phyloP scores from a whole-genome alignment of 37 sponge, comb jelly and placozoan species.

The Cliona cf. orientalis region DNA sequence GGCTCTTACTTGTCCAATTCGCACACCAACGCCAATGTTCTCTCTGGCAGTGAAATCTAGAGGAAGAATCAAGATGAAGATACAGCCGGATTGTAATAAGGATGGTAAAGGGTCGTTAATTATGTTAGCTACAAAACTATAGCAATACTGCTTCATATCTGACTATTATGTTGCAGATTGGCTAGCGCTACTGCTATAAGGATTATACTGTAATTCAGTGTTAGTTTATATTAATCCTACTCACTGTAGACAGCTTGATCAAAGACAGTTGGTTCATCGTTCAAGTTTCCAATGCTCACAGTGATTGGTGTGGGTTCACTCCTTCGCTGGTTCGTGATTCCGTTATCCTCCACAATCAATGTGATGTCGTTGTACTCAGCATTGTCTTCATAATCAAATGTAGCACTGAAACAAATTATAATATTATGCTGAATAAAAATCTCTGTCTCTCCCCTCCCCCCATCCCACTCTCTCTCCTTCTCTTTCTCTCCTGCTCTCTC shows the following conservation, averaged over 20 bases:
- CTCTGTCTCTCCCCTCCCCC: too few species aligned
- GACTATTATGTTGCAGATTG: background rate
- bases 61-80: background rate
- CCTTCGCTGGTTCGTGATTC: conserved; percentile 9
- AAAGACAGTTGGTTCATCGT: conserved; percentile 57
- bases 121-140: background rate
- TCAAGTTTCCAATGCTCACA: conserved; percentile 43
- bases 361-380: conserved; percentile 8
- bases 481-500: too few species aligned
- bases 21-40: background rate
- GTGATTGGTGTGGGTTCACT: conserved; percentile 17
- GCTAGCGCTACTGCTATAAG: background rate
- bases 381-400: conserved; percentile 34
- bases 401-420: conserved; percentile 7
- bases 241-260: conserved; percentile 47
- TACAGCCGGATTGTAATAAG: background rate
- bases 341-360: conserved; percentile 47
- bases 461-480: too few species aligned
- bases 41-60: conserved; percentile 15
- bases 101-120: background rate
- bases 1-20: conserved; percentile 31
- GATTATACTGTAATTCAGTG: background rate
- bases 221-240: background rate
- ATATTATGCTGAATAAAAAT: too few species aligned
- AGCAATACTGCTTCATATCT: too few species aligned